Base-by-base conservation (phyloP, 2,797 vertebrate species). In the Eutrigla gurnardus region DNA sequence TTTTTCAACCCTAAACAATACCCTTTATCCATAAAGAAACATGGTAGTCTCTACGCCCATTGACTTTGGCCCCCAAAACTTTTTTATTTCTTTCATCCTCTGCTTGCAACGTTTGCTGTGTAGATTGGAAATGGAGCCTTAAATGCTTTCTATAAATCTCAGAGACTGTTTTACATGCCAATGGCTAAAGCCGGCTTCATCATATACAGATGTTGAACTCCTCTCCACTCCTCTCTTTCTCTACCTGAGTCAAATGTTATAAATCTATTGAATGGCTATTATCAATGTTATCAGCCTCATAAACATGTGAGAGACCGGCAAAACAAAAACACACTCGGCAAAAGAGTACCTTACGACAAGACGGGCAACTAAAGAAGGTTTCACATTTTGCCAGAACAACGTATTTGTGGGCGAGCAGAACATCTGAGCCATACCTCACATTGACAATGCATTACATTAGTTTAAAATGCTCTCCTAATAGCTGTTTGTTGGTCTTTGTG, bases 101-200 rank as follows among this genome's bases (percentile, higher is more conserved):
- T 49, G 42, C 47, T 65, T 80, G 46, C 42, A 69, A 33, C 55
- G 63, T n/a, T 13, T 72, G 32, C 66, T 69, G 53, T 65, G 84
- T 77, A n/a, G 71, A 78, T 71, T 83, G 54, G 82, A 83, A 82
- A 87, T 85, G 64, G 66, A 64, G 59, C 60, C 86, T 82, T 82
- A 82, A 50, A 82, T 73, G 81, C 66, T 83, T 25, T 25, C 25
- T 25, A 25, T 25, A 80, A 89, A 88, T 84, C 85, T 88, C 62
- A 47, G 47, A 70, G 77, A 63, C 39, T 81, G 52, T 84, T 84
- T 92, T 5, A 33, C 17, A 53, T 32, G 12, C 50, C 50, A 6
- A 13, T 33, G 83, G 91, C 78, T 87, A 90, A 88, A 65, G 68
- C 72, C 88, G 82, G 79, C 91, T 93, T 91, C 92, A 79, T 87